phyloP scores from a whole-genome alignment of 2,113 vertebrate species.

The Vimba vimba region DNA sequence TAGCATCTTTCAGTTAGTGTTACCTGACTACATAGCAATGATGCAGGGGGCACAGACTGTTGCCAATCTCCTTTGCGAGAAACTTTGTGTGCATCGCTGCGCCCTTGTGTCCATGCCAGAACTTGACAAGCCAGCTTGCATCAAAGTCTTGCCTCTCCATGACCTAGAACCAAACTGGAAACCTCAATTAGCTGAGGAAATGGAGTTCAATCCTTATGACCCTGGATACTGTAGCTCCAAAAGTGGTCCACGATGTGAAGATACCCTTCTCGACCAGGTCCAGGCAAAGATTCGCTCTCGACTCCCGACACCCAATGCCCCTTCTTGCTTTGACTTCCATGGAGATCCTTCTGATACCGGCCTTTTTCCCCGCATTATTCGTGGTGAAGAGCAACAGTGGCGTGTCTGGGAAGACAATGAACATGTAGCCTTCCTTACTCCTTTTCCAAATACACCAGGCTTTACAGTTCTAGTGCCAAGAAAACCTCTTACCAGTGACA shows the following conservation, averaged over 20 bases:
- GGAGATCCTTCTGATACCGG: slow-evolving; percentile 65
- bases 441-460: slow-evolving; percentile 77
- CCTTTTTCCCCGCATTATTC: slow-evolving; percentile 76
- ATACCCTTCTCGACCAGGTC: slow-evolving; percentile 64
- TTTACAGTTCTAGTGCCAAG: slow-evolving; percentile 77
- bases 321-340: slow-evolving; percentile 70
- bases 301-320: slow-evolving; percentile 72
- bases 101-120: slow-evolving; percentile 71
- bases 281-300: slow-evolving; percentile 68
- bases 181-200: slow-evolving; percentile 65
- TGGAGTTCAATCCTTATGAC: slow-evolving; percentile 71
- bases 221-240: slow-evolving; percentile 78
- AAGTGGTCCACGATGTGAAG: slow-evolving; percentile 71
- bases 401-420: slow-evolving; percentile 78
- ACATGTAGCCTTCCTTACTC: slow-evolving; percentile 78
- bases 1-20: slow-evolving; percentile 74
- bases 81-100: slow-evolving; percentile 73
- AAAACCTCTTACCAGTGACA: slow-evolving; percentile 73
- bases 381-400: slow-evolving; percentile 78
- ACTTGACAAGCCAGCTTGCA: slow-evolving; percentile 63
- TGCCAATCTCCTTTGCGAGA: slow-evolving; percentile 69
- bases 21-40: slow-evolving; percentile 68
- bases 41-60: slow-evolving; percentile 71
- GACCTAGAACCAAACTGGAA: slow-evolving; percentile 72
- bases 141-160: slow-evolving; percentile 75